Evolutionary conservation across 2,797 vertebrate genomes (phyloP).

Genomic region (Caiman crocodilus): DNA sequence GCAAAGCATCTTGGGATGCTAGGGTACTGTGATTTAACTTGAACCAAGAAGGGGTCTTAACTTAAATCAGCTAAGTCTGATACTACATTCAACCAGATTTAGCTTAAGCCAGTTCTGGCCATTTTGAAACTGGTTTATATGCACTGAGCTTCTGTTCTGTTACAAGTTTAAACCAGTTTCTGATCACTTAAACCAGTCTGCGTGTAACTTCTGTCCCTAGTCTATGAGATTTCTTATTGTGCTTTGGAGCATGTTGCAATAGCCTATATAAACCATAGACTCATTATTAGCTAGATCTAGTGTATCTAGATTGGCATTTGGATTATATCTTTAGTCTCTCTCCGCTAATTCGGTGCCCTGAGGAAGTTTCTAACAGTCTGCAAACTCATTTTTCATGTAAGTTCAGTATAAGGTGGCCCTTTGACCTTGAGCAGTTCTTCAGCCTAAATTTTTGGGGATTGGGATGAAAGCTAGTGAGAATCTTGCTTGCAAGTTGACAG

Average conservation of each 20-base stretch:
- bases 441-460: neutral
- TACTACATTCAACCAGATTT: no score
- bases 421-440: constrained; percentile 8
- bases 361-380: constrained; percentile 27
- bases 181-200: no score
- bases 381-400: neutral
- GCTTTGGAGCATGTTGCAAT: neutral
- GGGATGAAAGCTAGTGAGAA: no score
- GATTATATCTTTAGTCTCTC: neutral
- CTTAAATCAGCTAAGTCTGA: no score
- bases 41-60: no score
- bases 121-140: no score
- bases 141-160: no score
- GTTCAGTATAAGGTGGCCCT: neutral
- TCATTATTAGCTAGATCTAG: neutral
- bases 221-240: neutral
- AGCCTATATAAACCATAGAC: neutral
- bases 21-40: no score
- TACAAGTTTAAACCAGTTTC: no score
- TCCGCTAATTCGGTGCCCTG: neutral
- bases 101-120: no score
- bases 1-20: no score
- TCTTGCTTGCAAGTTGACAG: no score
- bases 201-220: neutral
- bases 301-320: neutral